Base-by-base conservation (phyloP, 2,113 vertebrate species). In the Dermatemys mawii region DNA sequence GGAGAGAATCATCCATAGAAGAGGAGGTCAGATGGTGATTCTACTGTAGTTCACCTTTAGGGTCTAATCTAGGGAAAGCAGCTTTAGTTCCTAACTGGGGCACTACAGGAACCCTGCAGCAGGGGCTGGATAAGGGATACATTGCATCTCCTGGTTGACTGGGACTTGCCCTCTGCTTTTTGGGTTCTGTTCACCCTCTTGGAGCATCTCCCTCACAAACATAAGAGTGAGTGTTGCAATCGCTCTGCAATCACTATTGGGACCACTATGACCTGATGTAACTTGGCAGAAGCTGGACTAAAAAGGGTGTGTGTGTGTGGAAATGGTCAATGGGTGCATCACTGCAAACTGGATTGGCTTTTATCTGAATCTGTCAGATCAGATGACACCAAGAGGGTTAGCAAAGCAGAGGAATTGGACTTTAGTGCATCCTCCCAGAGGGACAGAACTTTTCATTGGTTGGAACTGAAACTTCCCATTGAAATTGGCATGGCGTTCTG, bases 231-330 rank as follows among this genome's bases (percentile, higher is more conserved):
- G 8, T 82, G 8, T 5, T 83, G 22, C 35, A 76, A 24, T 0
- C 16, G 67, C 21, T 38, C 21, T 81, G 5, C 26, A 1, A 14
- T 11, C 5, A 76, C 9, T 2, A 5, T 3, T 86, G 19, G 4
- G 78, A 12, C 24, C 32, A 8, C 54, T 41, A 48, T 54, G 70
- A 38, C 73, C 6, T 27, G 13, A 2, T 81, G 26, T 11, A 81
- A 44, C n/a, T 4, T 89, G 44, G 78, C 16, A 35, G 8, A 16
- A 9, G 22, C 4, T 2, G 4, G 1, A 5, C 83, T 4, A 1
- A 2, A 32, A 7, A 11, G 21, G 2, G n/a, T n/a, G n/a, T n/a
- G n/a, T 2, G 19, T 9, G 55, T 60, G 27, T 81, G 2, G 2
- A 10, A 51, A 38, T 87, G 41, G 2, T 29, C 53, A 32, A 6